These are phyloP conservation scores for Hybognathus amarus DNA, from an alignment of 2,797 vertebrate genomes.

Conservation along the genomic window DNA sequence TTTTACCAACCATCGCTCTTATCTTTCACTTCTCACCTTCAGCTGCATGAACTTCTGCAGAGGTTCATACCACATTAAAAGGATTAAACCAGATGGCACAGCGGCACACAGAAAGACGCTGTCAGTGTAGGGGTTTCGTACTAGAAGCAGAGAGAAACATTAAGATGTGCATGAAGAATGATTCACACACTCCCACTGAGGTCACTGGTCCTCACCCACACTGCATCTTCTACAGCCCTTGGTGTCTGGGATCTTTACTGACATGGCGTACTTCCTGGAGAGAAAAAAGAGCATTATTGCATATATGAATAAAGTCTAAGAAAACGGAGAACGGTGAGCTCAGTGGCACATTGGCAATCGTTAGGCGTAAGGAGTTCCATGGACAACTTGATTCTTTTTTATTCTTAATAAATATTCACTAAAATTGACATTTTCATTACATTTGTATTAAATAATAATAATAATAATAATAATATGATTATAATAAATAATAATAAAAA, in stretches of 20 bases:
- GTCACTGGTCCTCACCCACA: constrained; percentile 78
- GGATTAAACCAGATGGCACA: constrained; percentile 72
- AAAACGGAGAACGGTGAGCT: not conserved
- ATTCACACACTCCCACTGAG: constrained; percentile 10
- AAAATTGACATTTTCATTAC: no score
- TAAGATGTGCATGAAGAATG: not conserved
- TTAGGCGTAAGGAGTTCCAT: not conserved
- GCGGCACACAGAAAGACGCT: constrained; percentile 76
- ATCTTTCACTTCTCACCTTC: constrained; percentile 68
- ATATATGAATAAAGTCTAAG: not conserved
- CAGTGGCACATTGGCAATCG: not conserved
- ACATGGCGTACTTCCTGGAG: constrained; percentile 88
- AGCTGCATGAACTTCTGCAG: constrained; percentile 82
- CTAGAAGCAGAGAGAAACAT: constrained; percentile 26
- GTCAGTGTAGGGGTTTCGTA: constrained; percentile 77
- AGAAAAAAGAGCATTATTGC: constrained; percentile 24
- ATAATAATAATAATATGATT: no score
- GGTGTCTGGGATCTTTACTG: constrained; percentile 90
- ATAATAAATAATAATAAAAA: no score
- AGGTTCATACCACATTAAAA: constrained; percentile 81
- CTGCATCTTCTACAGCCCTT: constrained; percentile 91
- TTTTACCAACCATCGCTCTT: not conserved
- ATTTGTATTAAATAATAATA: not conserved
- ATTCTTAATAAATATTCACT: not conserved
- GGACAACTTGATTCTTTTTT: not conserved